phyloP scores from a whole-genome alignment of 2,113 vertebrate species.

The Oreochromis aureus region DNA sequence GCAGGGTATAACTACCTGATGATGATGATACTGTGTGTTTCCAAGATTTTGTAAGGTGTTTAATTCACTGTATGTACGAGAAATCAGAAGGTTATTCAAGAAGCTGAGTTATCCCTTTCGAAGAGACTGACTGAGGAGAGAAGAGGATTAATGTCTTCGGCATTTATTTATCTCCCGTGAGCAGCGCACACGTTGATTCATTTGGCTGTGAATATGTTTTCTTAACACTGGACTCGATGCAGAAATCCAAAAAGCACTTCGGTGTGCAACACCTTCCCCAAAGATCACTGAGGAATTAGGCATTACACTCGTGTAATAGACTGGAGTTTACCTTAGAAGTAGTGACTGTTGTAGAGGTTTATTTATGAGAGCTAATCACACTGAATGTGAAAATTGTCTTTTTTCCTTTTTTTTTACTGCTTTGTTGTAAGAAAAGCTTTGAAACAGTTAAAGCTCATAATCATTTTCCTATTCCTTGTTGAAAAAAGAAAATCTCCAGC shows the following conservation, averaged over 20 bases:
- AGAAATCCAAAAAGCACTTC: slow-evolving; percentile 59
- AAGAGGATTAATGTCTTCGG: slow-evolving; percentile 9
- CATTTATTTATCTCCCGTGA: slow-evolving; percentile 41
- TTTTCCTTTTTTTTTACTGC: background rate
- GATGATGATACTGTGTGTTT: slow-evolving; percentile 39
- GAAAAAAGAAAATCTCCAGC: background rate
- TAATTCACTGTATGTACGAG: slow-evolving; percentile 1
- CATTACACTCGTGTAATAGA: slow-evolving; percentile 7
- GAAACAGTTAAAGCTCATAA: background rate
- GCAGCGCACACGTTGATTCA: slow-evolving; percentile 3
- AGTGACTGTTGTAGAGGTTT: background rate
- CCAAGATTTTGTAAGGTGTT: slow-evolving; percentile 12
- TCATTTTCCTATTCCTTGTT: background rate
- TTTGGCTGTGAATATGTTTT: slow-evolving; percentile 34
- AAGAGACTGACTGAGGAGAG: slow-evolving; percentile 32
- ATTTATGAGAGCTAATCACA: background rate
- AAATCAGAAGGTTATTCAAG: slow-evolving; percentile 5
- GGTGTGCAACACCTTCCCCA: slow-evolving; percentile 48
- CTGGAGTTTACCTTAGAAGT: background rate
- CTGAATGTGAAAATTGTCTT: background rate
- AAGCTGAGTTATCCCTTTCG: slow-evolving; percentile 15
- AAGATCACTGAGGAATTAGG: slow-evolving; percentile 39
- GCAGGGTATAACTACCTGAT: slow-evolving; percentile 30
- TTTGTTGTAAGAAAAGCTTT: slow-evolving; percentile 25
- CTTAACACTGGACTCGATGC: slow-evolving; percentile 47